Evolutionary conservation across 37 sponge, comb jelly and placozoan genomes (phyloP), one percentile per base, ranked within the genome.

Genomic region (Chondrosia reniformis): DNA sequence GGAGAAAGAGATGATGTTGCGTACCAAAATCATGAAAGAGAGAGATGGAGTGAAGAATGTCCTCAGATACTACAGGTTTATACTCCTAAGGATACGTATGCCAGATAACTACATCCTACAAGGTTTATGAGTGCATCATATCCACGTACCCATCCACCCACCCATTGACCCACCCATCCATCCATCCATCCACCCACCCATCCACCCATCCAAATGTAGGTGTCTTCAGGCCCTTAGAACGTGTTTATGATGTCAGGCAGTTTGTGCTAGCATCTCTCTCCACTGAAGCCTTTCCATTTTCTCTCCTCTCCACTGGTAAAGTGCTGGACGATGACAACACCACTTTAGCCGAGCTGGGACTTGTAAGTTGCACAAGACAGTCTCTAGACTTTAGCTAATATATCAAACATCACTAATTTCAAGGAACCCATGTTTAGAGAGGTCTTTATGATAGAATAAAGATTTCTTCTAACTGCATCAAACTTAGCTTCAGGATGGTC

Each of bases 11-110:
- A 33, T 43, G 33, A 46, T 84, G 58, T 37, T 91, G 57, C 63
- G 88, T 19, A 91, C 92, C 12, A 77, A 62, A 31, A 85, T 78
- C 45, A 91, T 91, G 92, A 87, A 82, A 63, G 92, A 91, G 74
- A 87, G 82, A 58, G 85, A 87, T n/a, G 89, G 87, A 24, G 33
- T 81, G 30, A 87, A 73, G 61, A 73, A 33, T 37, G 58, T 78
- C 22, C 31, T 87, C 12, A 76, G 79, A 31, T 74, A 87, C 72
- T 91, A 91, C 45, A 71, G 85, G 8, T 91, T 84, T 78, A 66
- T 73, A 3, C 45, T 91, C 28, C 39, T 91, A 21, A 71, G 92
- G 63, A 44, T 91, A 19, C 57, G 89, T 45, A 61, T 87, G 32
- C 92, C 89, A 55, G 92, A 91, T 39, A 84, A 81, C 31, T 38